phyloP scores from a whole-genome alignment of 2,113 vertebrate species.

The Podarcis raffonei region DNA sequence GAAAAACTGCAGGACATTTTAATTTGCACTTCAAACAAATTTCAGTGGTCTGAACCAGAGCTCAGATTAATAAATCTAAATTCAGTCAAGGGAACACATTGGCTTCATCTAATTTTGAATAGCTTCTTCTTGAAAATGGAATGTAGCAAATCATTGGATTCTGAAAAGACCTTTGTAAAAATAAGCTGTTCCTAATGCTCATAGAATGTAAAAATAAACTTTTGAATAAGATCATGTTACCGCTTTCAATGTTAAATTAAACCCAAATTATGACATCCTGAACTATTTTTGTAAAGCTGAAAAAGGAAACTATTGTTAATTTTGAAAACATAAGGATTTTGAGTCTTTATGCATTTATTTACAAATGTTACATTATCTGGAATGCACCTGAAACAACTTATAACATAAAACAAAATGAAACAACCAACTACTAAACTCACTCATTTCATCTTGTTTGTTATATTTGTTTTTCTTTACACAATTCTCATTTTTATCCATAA shows the following conservation, averaged over 20 bases:
- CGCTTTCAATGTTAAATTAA: not conserved
- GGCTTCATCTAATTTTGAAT: not conserved
- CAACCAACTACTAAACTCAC: not conserved
- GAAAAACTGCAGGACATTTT: constrained; percentile 37
- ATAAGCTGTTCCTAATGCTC: not conserved
- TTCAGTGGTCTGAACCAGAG: constrained; percentile 20
- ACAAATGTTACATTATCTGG: not conserved
- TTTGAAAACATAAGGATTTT: not conserved
- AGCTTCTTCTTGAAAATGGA: not conserved
- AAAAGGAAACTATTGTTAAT: not conserved
- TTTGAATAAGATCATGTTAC: not conserved
- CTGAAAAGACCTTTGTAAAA: not conserved
- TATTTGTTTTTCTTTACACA: not conserved
- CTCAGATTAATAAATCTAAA: constrained; percentile 50
- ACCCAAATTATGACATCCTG: no score
- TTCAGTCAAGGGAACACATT: not conserved
- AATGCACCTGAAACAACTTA: not conserved
- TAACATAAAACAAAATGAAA: not conserved
- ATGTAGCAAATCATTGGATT: not conserved
- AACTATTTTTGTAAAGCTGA: not conserved
- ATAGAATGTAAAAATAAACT: no score
- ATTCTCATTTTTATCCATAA: not conserved
- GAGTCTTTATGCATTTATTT: no score
- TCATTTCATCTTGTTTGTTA: not conserved
- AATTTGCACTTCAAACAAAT: constrained; percentile 57